phyloP scores from a whole-genome alignment of 1,140 invertebrate genomes.

The Tachypleus tridentatus region DNA sequence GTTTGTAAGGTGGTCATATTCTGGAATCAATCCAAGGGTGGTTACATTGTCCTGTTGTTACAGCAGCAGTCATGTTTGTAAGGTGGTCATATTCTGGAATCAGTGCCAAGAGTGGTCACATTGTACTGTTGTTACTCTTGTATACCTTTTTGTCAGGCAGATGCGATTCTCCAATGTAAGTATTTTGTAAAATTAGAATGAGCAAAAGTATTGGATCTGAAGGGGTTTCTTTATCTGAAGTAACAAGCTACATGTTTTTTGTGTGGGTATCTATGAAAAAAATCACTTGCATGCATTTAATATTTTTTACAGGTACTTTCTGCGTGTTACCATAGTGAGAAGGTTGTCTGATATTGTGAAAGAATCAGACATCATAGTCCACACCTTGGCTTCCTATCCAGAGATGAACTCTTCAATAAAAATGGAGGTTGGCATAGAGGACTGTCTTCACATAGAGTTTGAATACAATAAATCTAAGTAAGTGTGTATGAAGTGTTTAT shows the following conservation, averaged over 20 bases:
- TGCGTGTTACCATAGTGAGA: constrained; percentile 86
- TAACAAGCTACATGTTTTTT: background rate
- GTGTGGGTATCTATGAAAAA: background rate
- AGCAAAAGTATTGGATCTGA: too few species aligned
- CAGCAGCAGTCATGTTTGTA: too few species aligned
- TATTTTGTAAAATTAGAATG: too few species aligned
- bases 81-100: too few species aligned
- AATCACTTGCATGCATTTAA: constrained; percentile 1
- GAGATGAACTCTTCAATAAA: constrained; percentile 95
- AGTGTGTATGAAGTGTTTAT: constrained; percentile 26
- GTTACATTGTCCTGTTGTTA: too few species aligned
- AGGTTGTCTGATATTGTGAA: constrained; percentile 90
- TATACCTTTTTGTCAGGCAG: too few species aligned
- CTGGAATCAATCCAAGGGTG: too few species aligned
- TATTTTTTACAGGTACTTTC: constrained; percentile 62
- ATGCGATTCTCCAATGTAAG: too few species aligned
- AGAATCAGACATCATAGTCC: constrained; percentile 93
- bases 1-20: too few species aligned
- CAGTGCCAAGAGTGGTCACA: too few species aligned
- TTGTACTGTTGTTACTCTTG: too few species aligned
- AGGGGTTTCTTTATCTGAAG: too few species aligned
- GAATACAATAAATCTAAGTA: constrained; percentile 99
- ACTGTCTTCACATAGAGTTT: constrained; percentile 99
- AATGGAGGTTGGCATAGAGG: constrained; percentile 94
- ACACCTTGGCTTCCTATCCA: constrained; percentile 94